phyloP scores from a whole-genome alignment of 2,888 invertebrate species.

The Branchipolynoe longqiensis region DNA sequence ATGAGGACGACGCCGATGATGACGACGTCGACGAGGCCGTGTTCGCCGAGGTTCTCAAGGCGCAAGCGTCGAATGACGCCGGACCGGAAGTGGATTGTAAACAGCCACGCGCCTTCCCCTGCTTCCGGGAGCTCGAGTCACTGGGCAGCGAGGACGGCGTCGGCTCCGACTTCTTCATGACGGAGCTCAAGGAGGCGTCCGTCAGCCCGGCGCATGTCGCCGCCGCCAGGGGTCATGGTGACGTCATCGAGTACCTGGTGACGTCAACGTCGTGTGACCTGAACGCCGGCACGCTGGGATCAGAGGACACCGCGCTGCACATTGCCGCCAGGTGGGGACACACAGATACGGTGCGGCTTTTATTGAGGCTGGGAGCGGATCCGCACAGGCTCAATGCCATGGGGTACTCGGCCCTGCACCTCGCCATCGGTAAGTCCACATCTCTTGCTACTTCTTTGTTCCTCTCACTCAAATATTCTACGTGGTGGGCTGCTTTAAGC shows the following conservation, averaged over 20 bases:
- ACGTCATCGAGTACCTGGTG: conserved; percentile 47
- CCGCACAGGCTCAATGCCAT: conserved; percentile 44
- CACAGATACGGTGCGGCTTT: conserved; percentile 4
- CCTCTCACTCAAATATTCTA: too few species aligned
- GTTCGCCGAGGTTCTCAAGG: conserved; percentile 11
- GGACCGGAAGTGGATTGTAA: background rate
- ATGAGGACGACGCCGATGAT: background rate
- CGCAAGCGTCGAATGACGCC: conserved; percentile 4
- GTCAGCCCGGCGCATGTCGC: conserved; percentile 53
- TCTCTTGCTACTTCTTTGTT: too few species aligned
- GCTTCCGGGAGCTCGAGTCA: conserved; percentile 40
- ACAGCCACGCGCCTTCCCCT: conserved; percentile 34
- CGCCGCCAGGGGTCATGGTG: conserved; percentile 50
- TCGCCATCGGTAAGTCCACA: conserved; percentile 57
- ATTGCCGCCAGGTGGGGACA: conserved; percentile 56
- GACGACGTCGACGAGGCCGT: conserved; percentile 15
- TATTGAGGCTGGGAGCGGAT: conserved; percentile 19
- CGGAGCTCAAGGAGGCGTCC: conserved; percentile 44
- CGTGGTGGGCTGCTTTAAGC: too few species aligned
- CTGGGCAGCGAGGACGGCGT: conserved; percentile 55
- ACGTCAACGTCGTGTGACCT: conserved; percentile 26
- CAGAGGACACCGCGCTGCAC: conserved; percentile 50
- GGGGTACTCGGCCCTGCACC: conserved; percentile 53
- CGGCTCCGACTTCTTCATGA: conserved; percentile 46
- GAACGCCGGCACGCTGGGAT: conserved; percentile 40